These are phyloP conservation scores for Glandiceps talaboti DNA, from an alignment of 53 echinoderm and acorn worm genomes.

Conservation along the genomic window DNA sequence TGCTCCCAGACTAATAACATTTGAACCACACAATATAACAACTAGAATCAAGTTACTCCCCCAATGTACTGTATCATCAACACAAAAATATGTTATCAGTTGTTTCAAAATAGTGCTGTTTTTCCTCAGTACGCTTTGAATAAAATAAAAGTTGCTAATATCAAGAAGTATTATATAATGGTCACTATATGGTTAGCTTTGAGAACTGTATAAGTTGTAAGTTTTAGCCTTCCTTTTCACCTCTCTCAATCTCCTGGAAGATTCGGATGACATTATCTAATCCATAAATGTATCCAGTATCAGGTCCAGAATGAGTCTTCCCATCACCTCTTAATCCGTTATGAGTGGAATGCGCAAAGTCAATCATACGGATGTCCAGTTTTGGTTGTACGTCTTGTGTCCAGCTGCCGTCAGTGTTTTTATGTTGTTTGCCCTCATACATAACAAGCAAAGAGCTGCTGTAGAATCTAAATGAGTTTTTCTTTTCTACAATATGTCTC, in stretches of 20 bases:
- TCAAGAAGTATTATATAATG: no score
- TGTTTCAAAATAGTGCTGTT: no score
- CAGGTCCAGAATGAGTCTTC: slow-evolving; percentile 26
- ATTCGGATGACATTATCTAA: slow-evolving; percentile 55
- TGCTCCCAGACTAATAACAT: no score
- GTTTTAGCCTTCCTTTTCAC: no score
- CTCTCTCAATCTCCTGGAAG: slow-evolving; percentile 21
- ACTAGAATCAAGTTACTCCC: no score
- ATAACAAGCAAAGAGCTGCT: slow-evolving; percentile 74
- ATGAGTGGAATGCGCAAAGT: slow-evolving; percentile 43
- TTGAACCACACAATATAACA: no score
- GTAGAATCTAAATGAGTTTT: slow-evolving; percentile 36
- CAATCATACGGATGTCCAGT: slow-evolving; percentile 59
- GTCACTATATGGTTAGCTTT: no score
- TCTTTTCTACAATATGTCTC: slow-evolving; percentile 23
- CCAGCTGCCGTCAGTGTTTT: background rate
- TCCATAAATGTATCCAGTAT: slow-evolving; percentile 61
- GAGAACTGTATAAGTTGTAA: no score
- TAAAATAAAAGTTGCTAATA: no score
- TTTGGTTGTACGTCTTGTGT: background rate
- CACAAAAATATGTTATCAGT: no score
- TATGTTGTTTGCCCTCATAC: slow-evolving; percentile 40
- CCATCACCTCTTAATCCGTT: slow-evolving; percentile 1
- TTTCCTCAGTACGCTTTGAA: no score
- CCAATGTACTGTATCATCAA: no score